Percentiles rank a stretch among this genome's conserved stretches.
Evolutionary conservation across 1,140 invertebrate genomes (phyloP).

Genomic region (Neotoxoptera formosana): DNA sequence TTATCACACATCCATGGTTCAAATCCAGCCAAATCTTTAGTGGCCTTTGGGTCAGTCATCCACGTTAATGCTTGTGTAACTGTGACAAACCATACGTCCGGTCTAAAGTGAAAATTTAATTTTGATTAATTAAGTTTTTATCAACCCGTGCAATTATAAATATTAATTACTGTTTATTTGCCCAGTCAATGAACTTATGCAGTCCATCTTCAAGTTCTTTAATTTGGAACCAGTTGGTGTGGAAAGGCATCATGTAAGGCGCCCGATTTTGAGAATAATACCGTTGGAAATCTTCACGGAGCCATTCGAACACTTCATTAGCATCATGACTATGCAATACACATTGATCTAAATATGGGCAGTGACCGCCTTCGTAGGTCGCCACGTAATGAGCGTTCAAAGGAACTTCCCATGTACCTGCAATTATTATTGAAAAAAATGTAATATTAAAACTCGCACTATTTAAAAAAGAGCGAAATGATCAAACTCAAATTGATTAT

Average conservation of each 20-base stretch:
- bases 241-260: constrained; percentile 93
- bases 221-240: constrained; percentile 94
- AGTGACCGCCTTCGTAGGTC: constrained; percentile 88
- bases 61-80: constrained; percentile 88
- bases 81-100: constrained; percentile 90
- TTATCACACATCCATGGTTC: constrained; percentile 85
- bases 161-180: constrained; percentile 63
- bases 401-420: constrained; percentile 93
- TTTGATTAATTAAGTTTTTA: not conserved
- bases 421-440: not conserved
- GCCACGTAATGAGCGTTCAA: constrained; percentile 91
- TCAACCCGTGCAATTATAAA: not conserved
- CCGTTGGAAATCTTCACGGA: constrained; percentile 87
- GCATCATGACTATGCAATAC: constrained; percentile 88
- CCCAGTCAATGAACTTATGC: constrained; percentile 87
- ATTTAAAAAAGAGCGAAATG: not conserved
- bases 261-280: constrained; percentile 87
- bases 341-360: constrained; percentile 92
- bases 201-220: constrained; percentile 84
- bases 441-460: not conserved
- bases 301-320: constrained; percentile 87
- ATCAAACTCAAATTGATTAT: not conserved
- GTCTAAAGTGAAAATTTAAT: constrained; percentile 66
- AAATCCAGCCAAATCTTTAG: constrained; percentile 74
- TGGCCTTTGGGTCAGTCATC: constrained; percentile 85